A percentile compares a stretch with the other conserved stretches of the same genome.
phyloP scores from a whole-genome alignment of 2,888 invertebrate species.

The Anarsia innoxiella region DNA sequence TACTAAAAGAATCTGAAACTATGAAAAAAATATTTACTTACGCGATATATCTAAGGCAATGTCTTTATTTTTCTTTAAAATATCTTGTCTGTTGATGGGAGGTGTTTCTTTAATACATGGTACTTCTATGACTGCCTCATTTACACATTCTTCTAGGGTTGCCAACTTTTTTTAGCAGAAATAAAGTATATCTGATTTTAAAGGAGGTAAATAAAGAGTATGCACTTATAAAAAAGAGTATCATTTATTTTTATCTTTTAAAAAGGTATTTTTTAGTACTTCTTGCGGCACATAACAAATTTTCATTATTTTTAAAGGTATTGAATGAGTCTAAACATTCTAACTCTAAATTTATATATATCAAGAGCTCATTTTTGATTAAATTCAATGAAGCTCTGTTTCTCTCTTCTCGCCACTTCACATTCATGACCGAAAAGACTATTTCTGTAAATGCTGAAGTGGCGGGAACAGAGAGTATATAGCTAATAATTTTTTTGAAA shows the following conservation, averaged over 20 bases:
- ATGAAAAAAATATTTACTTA: not conserved
- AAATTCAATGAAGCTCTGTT: too few species aligned
- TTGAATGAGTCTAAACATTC: too few species aligned
- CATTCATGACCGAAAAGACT: conserved; percentile 20
- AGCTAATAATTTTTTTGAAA: conserved; percentile 12
- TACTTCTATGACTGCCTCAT: not conserved
- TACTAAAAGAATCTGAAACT: too few species aligned
- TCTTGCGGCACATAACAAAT: too few species aligned
- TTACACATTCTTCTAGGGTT: conserved; percentile 3
- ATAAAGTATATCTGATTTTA: conserved; percentile 7
- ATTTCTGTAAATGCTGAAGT: conserved; percentile 19
- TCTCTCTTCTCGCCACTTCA: conserved; percentile 18
- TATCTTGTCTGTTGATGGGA: not conserved
- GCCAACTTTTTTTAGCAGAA: conserved; percentile 9
- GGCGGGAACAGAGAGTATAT: conserved; percentile 16
- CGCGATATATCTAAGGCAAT: not conserved
- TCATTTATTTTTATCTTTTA: conserved; percentile 2
- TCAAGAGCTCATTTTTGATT: too few species aligned
- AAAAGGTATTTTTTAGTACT: too few species aligned
- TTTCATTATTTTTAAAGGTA: too few species aligned
- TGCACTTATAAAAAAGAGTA: conserved; percentile 4
- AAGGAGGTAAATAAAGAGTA: conserved; percentile 2
- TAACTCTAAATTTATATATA: conserved; percentile 7
- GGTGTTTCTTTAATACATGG: not conserved
- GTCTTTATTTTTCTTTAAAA: not conserved